These are phyloP conservation scores for Neodiprion pinetum DNA, from an alignment of 1,140 invertebrate genomes.

Conservation along the genomic window DNA sequence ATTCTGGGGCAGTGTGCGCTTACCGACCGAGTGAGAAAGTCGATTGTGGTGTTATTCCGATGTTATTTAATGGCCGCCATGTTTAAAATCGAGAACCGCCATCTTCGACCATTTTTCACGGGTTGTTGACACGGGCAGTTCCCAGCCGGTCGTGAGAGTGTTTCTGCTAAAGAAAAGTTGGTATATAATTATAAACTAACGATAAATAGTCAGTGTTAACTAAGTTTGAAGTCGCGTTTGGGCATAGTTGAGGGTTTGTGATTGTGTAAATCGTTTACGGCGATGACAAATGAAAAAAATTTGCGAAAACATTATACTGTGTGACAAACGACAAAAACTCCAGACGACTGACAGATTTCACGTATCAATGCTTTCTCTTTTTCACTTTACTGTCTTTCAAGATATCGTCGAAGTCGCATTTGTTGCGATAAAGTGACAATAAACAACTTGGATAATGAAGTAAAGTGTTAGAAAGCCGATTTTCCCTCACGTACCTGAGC, in stretches of 20 bases:
- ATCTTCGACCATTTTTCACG: constrained; percentile 49
- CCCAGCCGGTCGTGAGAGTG: constrained; percentile 48
- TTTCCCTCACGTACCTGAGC: too few species aligned
- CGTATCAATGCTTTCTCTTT: neutral
- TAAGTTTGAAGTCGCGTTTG: neutral
- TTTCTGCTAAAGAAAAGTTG: constrained; percentile 36
- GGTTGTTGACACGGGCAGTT: constrained; percentile 49
- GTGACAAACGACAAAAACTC: neutral
- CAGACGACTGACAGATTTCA: neutral
- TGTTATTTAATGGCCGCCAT: constrained; percentile 30
- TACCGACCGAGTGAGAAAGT: neutral
- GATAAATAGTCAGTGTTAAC: neutral
- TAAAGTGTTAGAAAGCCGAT: too few species aligned
- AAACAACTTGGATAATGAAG: neutral
- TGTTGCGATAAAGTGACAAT: neutral
- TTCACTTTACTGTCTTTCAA: neutral
- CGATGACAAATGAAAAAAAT: neutral
- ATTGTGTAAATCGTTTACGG: neutral
- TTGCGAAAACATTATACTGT: neutral
- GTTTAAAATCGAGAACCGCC: constrained; percentile 39
- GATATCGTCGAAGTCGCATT: neutral
- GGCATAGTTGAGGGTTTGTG: neutral
- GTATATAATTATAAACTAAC: constrained; percentile 27
- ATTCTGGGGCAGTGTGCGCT: neutral
- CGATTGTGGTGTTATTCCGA: neutral